Percentiles rank a stretch among this genome's conserved stretches.
Evolutionary conservation across 2,888 invertebrate species (phyloP).

Genomic region (Ochropacha duplaris): DNA sequence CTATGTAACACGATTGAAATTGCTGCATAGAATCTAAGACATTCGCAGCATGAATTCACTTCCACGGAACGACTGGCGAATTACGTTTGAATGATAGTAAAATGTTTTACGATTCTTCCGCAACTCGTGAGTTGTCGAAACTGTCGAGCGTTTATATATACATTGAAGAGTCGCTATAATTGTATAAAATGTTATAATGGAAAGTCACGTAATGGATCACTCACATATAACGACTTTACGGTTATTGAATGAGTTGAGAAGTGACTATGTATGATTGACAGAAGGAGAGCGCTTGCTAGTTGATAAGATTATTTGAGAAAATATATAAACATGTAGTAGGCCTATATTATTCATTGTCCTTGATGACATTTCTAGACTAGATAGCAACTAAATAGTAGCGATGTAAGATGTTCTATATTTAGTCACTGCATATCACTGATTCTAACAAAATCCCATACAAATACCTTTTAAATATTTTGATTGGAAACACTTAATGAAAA

Average conservation of each 20-base stretch:
- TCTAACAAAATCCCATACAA: no score
- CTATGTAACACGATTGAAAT: background rate
- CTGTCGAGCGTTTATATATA: background rate
- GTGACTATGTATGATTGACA: background rate
- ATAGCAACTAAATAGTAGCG: no score
- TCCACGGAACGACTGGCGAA: background rate
- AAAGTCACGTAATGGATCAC: background rate
- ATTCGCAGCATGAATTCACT: background rate
- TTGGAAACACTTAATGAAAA: no score
- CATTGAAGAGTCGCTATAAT: background rate
- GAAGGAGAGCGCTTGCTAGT: background rate
- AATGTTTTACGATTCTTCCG: background rate
- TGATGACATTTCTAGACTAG: background rate
- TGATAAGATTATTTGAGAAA: background rate
- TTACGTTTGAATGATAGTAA: slow-evolving; percentile 3
- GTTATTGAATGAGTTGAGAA: no score
- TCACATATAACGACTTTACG: background rate
- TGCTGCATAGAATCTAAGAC: background rate
- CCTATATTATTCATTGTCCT: background rate
- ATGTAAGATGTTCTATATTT: background rate
- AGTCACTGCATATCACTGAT: no score
- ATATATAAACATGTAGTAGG: background rate
- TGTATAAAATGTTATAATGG: background rate
- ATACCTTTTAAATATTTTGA: no score
- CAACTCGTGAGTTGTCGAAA: background rate